Evolutionary conservation across 92 coral and sea anemone species (phyloP), one percentile per base, ranked within the genome.

Genomic region (Desmophyllum pertusum): DNA sequence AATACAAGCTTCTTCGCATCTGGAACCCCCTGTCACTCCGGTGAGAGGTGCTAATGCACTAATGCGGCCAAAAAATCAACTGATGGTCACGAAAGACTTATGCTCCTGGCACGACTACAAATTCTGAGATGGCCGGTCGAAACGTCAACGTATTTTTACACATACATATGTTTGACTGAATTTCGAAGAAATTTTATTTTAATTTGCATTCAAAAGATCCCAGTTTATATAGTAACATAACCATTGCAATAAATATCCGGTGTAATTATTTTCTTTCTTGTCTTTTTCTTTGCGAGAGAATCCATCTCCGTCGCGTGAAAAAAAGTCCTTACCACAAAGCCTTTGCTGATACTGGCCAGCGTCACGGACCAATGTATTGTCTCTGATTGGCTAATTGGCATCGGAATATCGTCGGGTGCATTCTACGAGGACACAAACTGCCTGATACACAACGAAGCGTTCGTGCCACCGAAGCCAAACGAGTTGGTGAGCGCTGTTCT

Each of bases 401-500:
- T 33, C 45, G 73, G n/a, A 37, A 17, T 27, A 43, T 67, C 45
- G 21, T 38, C 29, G n/a, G 21, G 15, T 43, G 33, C n/a, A 10
- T 68, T 46, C 19, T 39, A 48, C 25, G 38, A 15, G 45, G 25
- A 8, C 13, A 36, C 48, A 17, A 86, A 83, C 76, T 96, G 89
- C n/a, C 96, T 94, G 51, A 96, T 72, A 74, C 99, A 96, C 91
- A 96, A 89, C 53, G 92, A 92, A 59, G 98, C 96, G 83, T 96
- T 96, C 33, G 99, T 96, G 33, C 99, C 99, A 7, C 99, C 99
- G 79, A 96, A 96, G 37, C 99, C 99, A 81, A 96, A 96, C 51
- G 99, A 96, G 88, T 94, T 96, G 0, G 98, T 94, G 73, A 96
- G 87, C 4, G 98, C 99, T 42, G 93, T 85, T 27, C 89, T 86